Percentiles rank a stretch among this genome's conserved stretches.
Evolutionary conservation across 2,888 invertebrate genomes (phyloP).

Genomic region (Blastobasis adustella): DNA sequence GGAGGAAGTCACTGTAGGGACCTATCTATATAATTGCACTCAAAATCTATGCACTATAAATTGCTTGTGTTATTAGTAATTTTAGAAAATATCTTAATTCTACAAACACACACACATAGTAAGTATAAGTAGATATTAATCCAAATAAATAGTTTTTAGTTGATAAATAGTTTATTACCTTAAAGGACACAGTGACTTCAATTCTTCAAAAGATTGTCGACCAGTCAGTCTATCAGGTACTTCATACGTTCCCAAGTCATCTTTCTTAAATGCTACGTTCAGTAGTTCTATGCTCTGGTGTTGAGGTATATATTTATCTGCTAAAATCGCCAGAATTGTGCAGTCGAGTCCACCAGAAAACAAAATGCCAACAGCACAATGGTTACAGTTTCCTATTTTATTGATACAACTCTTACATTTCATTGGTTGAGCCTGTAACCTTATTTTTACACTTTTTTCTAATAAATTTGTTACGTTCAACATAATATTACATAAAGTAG

Average conservation of each 20-base stretch:
- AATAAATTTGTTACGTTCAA: slow-evolving; percentile 64
- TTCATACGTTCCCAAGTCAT: slow-evolving; percentile 61
- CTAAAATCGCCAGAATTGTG: slow-evolving; percentile 88
- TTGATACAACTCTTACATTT: slow-evolving; percentile 77
- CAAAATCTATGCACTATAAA: too few species aligned
- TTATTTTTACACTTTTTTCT: slow-evolving; percentile 73
- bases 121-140: too few species aligned
- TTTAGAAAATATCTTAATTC: too few species aligned
- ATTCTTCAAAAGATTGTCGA: slow-evolving; percentile 78
- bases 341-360: slow-evolving; percentile 99
- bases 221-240: slow-evolving; percentile 93
- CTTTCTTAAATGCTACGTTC: slow-evolving; percentile 92
- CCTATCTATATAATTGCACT: too few species aligned
- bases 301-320: slow-evolving; percentile 79
- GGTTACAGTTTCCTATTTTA: slow-evolving; percentile 49
- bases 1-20: too few species aligned
- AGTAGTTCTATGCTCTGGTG: slow-evolving; percentile 89
- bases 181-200: slow-evolving; percentile 79
- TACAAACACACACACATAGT: too few species aligned
- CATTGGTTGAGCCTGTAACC: slow-evolving; percentile 76
- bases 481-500: too few species aligned
- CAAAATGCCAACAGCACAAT: slow-evolving; percentile 84
- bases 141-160: neutral
- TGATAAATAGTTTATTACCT: slow-evolving; percentile 38
- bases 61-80: too few species aligned